These are phyloP conservation scores for Saccostrea echinata DNA, from an alignment of 1,140 invertebrate species.

Conservation along the genomic window DNA sequence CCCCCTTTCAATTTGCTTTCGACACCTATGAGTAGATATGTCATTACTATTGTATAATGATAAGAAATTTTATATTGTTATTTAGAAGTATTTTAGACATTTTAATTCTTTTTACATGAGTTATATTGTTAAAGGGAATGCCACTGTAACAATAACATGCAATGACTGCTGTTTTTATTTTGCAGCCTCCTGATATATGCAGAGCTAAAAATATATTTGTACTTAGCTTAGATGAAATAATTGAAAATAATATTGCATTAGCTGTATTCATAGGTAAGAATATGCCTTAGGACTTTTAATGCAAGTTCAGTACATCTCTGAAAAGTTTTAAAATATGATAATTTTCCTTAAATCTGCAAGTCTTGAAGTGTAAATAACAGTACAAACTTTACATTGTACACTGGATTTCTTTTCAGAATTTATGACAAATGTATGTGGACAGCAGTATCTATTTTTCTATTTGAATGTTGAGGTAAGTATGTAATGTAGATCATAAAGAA, in stretches of 20 bases:
- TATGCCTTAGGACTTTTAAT: no score
- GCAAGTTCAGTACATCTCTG: no score
- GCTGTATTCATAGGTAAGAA: constrained; percentile 63
- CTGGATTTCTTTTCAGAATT: constrained; percentile 82
- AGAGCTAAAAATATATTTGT: constrained; percentile 65
- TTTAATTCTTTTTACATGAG: no score
- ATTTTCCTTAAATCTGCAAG: not conserved
- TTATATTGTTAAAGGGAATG: no score
- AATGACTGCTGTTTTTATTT: constrained; percentile 2
- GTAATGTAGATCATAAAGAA: no score
- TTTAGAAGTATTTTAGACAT: no score
- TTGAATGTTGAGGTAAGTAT: constrained; percentile 87
- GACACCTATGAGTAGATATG: no score
- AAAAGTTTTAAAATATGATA: not conserved
- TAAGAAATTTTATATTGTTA: no score
- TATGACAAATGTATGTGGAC: constrained; percentile 86
- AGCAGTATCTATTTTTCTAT: constrained; percentile 90
- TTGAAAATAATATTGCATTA: constrained; percentile 64
- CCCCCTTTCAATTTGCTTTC: no score
- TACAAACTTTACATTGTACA: not conserved
- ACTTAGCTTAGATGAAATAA: constrained; percentile 63
- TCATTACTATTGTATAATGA: no score
- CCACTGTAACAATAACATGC: not conserved
- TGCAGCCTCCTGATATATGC: constrained; percentile 58
- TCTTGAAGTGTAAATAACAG: not conserved